Base-by-base conservation (phyloP, 2,113 vertebrate species). In the Sturnira hondurensis region DNA sequence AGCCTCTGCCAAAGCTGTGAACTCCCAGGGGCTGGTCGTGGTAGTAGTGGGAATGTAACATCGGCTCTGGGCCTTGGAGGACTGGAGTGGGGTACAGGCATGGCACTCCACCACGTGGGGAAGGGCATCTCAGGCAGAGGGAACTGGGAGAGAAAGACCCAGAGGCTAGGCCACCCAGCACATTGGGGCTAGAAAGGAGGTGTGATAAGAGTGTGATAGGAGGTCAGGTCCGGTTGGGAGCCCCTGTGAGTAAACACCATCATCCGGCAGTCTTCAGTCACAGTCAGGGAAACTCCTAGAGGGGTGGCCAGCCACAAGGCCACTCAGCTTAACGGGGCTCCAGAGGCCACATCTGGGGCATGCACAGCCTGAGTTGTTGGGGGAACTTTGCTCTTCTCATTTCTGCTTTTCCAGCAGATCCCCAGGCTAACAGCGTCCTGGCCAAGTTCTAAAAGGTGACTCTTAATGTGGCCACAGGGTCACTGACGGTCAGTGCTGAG, bases 351-450 rank as follows among this genome's bases (percentile, higher is more conserved):
- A 56, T 26, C 28, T 58, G 22, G 87, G 47, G 36, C 52, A 5
- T 19, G 36, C 38, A 1, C n/a, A 24, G n/a, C 86, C 67, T 54
- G 13, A 8, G 89, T 58, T 67, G 43, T 77, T 4, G 4, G 45
- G 33, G 52, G 77, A 91, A 65, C 15, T 65, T 82, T 77, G 36
- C n/a, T 86, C 8, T 54, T 31, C 65, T 87, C 31, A 28, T 43
- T 96, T 97, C 93, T 96, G 95, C 95, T 96, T 89, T 82, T 65
- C 76, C 20, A 12, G 89, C 61, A 86, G 36, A 63, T 86, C 52
- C 24, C 0, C 1, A 81, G 63, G 61, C 43, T 19, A 16, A 4
- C n/a, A 4, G 54, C 84, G 20, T 70, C 76, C 63, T 83, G 13
- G 86, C 85, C 90, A 83, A 68, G 61, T 92, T 92, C 89, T 85